A percentile compares a stretch with the other conserved stretches of the same genome.
Conservation (phyloP, 2,888 invertebrate species). For the Philereme vetulata region DNA sequence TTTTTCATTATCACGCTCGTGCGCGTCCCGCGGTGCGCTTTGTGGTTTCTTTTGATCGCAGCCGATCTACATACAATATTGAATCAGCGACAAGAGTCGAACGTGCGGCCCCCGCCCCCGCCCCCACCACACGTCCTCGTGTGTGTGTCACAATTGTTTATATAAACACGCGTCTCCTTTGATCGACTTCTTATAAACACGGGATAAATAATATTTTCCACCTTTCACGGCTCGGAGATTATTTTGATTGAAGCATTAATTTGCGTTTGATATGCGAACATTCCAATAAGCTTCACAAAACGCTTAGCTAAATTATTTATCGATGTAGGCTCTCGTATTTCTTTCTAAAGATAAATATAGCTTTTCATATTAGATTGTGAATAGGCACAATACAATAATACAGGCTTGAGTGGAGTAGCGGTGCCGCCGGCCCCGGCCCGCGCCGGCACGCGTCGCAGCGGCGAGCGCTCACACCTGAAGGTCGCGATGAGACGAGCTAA, state of each 20-base stretch:
- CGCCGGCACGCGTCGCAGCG: too few species aligned
- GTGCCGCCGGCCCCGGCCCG: too few species aligned
- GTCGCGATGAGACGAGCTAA: too few species aligned
- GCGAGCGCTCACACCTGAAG: too few species aligned
- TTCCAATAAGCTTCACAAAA: too few species aligned
- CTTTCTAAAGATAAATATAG: too few species aligned
- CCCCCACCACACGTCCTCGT: neutral
- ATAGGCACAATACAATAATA: too few species aligned
- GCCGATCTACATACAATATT: slow-evolving; percentile 8
- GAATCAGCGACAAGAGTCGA: neutral
- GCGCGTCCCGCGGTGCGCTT: neutral
- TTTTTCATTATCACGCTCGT: slow-evolving; percentile 1
- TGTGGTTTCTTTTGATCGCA: slow-evolving; percentile 9
- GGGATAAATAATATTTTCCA: slow-evolving; percentile 18
- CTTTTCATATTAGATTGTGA: too few species aligned
- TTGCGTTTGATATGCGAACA: neutral
- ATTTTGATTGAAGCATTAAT: slow-evolving; percentile 18
- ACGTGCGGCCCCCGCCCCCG: neutral
- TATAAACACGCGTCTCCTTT: slow-evolving; percentile 15
- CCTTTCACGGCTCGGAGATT: slow-evolving; percentile 19
- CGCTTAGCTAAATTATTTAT: too few species aligned
- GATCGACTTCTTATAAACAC: slow-evolving; percentile 7
- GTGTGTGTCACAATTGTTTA: slow-evolving; percentile 4
- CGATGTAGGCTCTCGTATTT: too few species aligned
- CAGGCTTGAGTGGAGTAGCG: too few species aligned